Conservation (phyloP, 2,888 invertebrate species). For the Conomelus anceps region DNA sequence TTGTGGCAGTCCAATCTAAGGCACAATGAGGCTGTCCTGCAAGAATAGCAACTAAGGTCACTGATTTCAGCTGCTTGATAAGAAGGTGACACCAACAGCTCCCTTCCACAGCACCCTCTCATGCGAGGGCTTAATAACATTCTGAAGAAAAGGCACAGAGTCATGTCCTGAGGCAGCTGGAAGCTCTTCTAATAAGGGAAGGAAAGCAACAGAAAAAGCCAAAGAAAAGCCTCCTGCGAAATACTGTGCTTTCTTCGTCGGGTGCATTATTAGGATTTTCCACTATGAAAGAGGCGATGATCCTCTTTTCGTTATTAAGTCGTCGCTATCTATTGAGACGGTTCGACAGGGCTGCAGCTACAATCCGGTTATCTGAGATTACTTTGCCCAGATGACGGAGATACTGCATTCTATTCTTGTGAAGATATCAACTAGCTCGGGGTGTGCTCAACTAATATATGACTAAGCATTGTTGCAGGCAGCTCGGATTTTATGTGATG, state of each 20-base stretch:
- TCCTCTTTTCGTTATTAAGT: not conserved
- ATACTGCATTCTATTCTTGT: no score
- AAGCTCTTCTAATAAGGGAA: not conserved
- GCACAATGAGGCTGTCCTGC: not conserved
- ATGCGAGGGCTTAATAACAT: not conserved
- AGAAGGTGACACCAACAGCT: not conserved
- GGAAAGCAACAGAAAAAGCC: not conserved
- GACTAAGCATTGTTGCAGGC: not conserved
- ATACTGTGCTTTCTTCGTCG: not conserved
- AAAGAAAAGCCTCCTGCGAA: not conserved
- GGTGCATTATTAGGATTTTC: not conserved
- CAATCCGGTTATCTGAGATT: not conserved
- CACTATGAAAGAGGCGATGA: not conserved
- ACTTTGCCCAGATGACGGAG: not conserved
- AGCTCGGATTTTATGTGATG: not conserved
- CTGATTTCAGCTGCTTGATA: not conserved
- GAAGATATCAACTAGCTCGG: not conserved
- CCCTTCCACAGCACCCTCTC: not conserved
- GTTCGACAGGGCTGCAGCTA: not conserved
- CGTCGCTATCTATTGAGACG: not conserved
- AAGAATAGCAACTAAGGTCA: not conserved
- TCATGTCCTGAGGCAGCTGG: not conserved
- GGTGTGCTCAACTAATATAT: not conserved
- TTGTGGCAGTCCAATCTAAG: not conserved
- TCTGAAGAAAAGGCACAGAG: not conserved